Conservation (phyloP, 2,888 invertebrate genomes). For the Julus scanicus region DNA sequence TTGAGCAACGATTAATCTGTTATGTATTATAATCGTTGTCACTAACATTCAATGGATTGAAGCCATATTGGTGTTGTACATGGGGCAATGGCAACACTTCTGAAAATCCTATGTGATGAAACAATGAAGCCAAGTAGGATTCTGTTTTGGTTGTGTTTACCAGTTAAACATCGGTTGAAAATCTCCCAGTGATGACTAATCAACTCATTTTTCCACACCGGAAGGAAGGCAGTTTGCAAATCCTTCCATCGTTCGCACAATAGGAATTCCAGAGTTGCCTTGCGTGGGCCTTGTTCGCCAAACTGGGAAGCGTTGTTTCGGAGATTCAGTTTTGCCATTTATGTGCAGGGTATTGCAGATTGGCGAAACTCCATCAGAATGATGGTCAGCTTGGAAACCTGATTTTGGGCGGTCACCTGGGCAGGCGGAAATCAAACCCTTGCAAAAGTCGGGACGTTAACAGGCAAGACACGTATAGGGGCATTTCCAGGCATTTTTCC, state of each 20-base stretch:
- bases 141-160: too few species aligned
- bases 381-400: neutral
- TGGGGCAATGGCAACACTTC: too few species aligned
- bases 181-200: neutral
- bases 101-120: too few species aligned
- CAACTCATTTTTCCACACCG: neutral
- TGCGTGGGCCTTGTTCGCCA: neutral
- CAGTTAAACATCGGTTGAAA: too few species aligned
- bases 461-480: neutral
- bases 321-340: neutral
- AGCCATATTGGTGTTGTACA: too few species aligned
- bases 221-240: neutral
- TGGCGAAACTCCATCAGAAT: neutral
- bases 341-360: neutral
- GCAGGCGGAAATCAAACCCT: too few species aligned
- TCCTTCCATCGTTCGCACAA: neutral
- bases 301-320: neutral
- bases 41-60: too few species aligned
- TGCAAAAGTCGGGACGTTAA: neutral
- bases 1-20: too few species aligned
- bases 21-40: too few species aligned
- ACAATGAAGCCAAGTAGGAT: too few species aligned
- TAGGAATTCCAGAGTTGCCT: neutral
- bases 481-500: neutral
- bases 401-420: neutral